These are phyloP conservation scores for Caenorhabditis sp. DNA, from an alignment of 2,888 invertebrate species.

Conservation along the genomic window DNA sequence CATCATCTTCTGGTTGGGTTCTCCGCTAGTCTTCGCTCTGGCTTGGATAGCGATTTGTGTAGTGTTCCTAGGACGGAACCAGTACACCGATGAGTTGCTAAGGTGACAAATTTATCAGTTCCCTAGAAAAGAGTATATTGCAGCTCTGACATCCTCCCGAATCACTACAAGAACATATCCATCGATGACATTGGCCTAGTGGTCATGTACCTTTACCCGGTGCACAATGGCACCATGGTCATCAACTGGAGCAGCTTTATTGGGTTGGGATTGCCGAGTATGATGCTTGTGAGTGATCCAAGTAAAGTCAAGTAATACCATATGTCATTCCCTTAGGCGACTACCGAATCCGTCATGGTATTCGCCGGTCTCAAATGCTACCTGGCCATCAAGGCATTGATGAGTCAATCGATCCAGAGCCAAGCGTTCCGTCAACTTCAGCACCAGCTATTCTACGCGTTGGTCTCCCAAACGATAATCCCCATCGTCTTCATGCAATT, in stretches of 20 bases:
- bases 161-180: not conserved
- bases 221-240: slow-evolving; percentile 8
- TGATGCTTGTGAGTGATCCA: slow-evolving; percentile 10
- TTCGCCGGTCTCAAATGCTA: slow-evolving; percentile 31
- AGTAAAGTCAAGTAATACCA: too few species aligned
- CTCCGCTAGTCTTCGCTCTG: slow-evolving; percentile 6
- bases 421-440: slow-evolving; percentile 37
- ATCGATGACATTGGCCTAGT: slow-evolving; percentile 27
- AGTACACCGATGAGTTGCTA: slow-evolving; percentile 4
- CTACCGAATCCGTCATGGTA: slow-evolving; percentile 18
- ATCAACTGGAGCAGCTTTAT: slow-evolving; percentile 37
- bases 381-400: slow-evolving; percentile 20
- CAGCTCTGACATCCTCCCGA: not conserved
- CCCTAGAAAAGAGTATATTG: too few species aligned
- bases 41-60: slow-evolving; percentile 13
- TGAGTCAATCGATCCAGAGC: slow-evolving; percentile 8
- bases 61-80: slow-evolving; percentile 8
- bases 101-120: slow-evolving; percentile 1
- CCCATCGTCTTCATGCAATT: slow-evolving; percentile 39
- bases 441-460: slow-evolving; percentile 38
- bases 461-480: slow-evolving; percentile 40
- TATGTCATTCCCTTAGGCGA: not conserved
- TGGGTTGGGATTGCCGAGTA: slow-evolving; percentile 19
- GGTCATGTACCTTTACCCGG: slow-evolving; percentile 26
- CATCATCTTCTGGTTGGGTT: slow-evolving; percentile 13